These are phyloP conservation scores for Prionailurus bengalensis DNA, from an alignment of 2,113 vertebrate genomes.

Conservation along the genomic window DNA sequence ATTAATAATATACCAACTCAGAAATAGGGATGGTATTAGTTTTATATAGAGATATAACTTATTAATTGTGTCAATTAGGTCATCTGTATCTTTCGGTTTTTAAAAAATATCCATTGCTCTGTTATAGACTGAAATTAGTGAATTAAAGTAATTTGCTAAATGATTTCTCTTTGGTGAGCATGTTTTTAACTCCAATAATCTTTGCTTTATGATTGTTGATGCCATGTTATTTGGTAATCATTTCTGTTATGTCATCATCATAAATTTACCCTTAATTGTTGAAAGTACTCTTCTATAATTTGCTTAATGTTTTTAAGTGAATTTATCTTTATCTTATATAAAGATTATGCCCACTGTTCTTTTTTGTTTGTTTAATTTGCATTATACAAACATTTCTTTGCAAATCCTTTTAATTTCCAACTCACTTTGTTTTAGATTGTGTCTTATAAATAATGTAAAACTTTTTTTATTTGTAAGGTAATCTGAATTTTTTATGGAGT, in stretches of 20 bases:
- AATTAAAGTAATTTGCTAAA: not conserved
- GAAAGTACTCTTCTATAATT: not conserved
- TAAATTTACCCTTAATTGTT: not conserved
- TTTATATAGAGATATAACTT: not conserved
- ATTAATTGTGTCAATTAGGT: not conserved
- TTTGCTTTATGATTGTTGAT: not conserved
- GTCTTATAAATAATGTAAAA: slow-evolving; percentile 4
- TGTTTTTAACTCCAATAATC: not conserved
- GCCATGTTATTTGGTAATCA: not conserved
- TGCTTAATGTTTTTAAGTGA: not conserved
- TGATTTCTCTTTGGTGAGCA: not conserved
- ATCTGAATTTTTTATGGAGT: not conserved
- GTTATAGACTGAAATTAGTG: not conserved
- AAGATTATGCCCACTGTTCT: not conserved
- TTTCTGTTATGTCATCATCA: not conserved
- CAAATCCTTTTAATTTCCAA: slow-evolving; percentile 7
- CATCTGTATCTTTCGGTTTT: not conserved
- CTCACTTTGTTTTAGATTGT: not conserved
- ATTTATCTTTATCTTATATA: not conserved
- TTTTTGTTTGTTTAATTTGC: not conserved
- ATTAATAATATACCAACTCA: not conserved
- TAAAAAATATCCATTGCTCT: not conserved
- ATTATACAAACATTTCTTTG: not conserved
- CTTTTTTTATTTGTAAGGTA: not conserved
- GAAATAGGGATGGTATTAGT: not conserved